A percentile compares a stretch with the other conserved stretches of the same genome.
These are phyloP conservation scores for Chitala chitala DNA, from an alignment of 2,113 vertebrate species.

Conservation along the genomic window DNA sequence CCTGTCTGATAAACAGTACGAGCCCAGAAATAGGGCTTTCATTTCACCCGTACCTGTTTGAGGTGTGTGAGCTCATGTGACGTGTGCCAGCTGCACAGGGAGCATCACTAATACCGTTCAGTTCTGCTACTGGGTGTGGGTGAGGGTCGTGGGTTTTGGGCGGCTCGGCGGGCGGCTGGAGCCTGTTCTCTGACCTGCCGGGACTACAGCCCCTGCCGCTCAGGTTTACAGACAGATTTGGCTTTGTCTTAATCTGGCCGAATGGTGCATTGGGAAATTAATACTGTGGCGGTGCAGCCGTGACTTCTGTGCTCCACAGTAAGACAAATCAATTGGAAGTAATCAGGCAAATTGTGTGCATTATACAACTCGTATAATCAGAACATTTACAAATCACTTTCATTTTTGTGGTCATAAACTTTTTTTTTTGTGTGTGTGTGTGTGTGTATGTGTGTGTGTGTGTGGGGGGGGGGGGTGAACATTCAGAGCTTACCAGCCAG, in stretches of 20 bases:
- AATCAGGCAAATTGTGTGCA: constrained; percentile 72
- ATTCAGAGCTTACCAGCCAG: not conserved
- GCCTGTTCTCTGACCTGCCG: constrained; percentile 37
- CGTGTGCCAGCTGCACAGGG: not conserved
- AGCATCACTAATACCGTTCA: too few species aligned
- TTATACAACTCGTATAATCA: constrained; percentile 68
- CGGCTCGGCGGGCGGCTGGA: constrained; percentile 53
- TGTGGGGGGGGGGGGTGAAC: too few species aligned
- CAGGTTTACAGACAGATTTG: constrained; percentile 44
- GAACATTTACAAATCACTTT: constrained; percentile 70
- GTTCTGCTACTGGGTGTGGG: constrained; percentile 49
- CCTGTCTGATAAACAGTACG: too few species aligned
- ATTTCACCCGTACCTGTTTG: not conserved
- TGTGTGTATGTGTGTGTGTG: too few species aligned
- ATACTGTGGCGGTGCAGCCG: constrained; percentile 45
- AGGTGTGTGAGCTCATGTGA: not conserved
- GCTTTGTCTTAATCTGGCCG: constrained; percentile 61
- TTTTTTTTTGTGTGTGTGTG: constrained; percentile 48
- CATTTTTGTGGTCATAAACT: constrained; percentile 25
- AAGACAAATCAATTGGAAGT: constrained; percentile 69
- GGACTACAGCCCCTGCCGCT: constrained; percentile 13
- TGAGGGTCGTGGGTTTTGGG: constrained; percentile 53
- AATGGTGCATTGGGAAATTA: constrained; percentile 63
- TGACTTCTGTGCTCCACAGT: constrained; percentile 50
- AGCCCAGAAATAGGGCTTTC: not conserved